A percentile compares a stretch with the other conserved stretches of the same genome.
These are phyloP conservation scores for Rhagologus leucostigma DNA, from an alignment of 2,113 vertebrate species.

Conservation along the genomic window DNA sequence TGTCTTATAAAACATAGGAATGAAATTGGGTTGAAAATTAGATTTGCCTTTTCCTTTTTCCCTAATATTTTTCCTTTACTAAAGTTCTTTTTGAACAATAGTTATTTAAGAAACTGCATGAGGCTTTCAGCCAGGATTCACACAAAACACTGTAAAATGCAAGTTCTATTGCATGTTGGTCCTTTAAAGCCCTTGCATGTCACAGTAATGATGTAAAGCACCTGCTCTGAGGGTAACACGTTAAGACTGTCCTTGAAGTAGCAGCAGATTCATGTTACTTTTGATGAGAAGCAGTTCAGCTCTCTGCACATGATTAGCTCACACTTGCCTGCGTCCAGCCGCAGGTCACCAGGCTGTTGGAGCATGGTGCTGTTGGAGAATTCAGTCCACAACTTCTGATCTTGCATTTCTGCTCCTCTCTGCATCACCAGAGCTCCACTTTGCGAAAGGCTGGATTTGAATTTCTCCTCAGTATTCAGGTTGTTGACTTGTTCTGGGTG, in stretches of 20 bases:
- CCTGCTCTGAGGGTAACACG: background rate
- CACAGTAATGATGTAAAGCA: background rate
- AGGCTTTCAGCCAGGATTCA: background rate
- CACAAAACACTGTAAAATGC: background rate
- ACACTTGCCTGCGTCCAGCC: background rate
- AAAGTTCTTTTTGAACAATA: background rate
- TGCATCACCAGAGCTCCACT: background rate
- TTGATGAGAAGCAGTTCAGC: background rate
- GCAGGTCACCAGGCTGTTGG: background rate
- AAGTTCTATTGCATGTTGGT: background rate
- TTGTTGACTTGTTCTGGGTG: background rate
- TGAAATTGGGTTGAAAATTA: background rate
- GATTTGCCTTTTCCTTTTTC: background rate
- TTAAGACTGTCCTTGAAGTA: background rate
- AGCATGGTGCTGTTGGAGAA: background rate
- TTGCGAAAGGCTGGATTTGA: background rate
- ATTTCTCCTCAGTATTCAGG: background rate
- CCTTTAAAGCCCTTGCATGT: background rate
- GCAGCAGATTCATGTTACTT: background rate
- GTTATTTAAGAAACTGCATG: background rate
- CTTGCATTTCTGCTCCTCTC: background rate
- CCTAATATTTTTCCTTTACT: background rate
- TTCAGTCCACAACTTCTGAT: background rate
- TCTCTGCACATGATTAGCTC: background rate
- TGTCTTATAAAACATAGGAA: background rate